Evolutionary conservation across 1,140 invertebrate species (phyloP).

Genomic region (Ephestia elutella): DNA sequence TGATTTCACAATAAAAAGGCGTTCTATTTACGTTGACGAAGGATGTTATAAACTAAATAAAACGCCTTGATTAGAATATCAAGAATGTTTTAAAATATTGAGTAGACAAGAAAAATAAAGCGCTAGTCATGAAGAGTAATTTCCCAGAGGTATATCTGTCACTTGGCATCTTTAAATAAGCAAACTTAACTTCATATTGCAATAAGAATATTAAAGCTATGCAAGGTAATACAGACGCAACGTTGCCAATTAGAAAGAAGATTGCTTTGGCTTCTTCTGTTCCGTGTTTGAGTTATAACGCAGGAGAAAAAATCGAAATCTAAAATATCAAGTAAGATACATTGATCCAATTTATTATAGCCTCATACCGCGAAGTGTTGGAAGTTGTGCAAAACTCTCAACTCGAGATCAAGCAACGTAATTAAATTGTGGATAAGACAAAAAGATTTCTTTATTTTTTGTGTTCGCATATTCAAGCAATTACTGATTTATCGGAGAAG

Average conservation of each 20-base stretch:
- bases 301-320: too few species aligned
- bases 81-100: background rate
- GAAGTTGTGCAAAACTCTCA: too few species aligned
- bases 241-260: background rate
- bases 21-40: too few species aligned
- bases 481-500: too few species aligned
- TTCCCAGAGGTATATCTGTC: constrained; percentile 18
- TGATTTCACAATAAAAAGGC: too few species aligned
- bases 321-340: too few species aligned
- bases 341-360: too few species aligned
- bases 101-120: constrained; percentile 1
- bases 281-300: background rate
- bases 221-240: background rate
- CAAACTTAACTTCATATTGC: constrained; percentile 5
- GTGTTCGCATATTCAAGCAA: too few species aligned
- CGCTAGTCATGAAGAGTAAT: constrained; percentile 15
- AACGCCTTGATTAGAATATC: background rate
- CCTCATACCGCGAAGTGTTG: too few species aligned
- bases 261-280: background rate
- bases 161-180: background rate
- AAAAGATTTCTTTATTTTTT: too few species aligned
- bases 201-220: constrained; percentile 5
- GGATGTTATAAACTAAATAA: background rate
- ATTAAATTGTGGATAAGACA: too few species aligned
- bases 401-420: too few species aligned